phyloP scores from a whole-genome alignment of 2,797 vertebrate genomes.

The Epinephelus awoara region DNA sequence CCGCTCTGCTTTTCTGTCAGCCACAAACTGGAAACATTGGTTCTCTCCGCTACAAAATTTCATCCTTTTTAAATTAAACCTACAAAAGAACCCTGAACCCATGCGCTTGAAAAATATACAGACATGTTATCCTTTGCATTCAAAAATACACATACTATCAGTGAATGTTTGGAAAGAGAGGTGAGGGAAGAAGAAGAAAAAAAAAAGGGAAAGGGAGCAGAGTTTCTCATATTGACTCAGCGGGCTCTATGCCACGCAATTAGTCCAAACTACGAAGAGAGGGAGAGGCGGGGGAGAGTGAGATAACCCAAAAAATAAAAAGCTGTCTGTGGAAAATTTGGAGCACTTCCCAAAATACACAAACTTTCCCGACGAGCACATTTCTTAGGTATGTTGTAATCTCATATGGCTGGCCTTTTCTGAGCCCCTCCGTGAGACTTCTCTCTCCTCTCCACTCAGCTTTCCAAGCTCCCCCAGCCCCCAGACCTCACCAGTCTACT shows the following conservation, averaged over 20 bases:
- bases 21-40: slow-evolving; percentile 77
- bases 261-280: slow-evolving; percentile 76
- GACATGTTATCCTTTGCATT: slow-evolving; percentile 84
- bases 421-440: slow-evolving; percentile 81
- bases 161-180: slow-evolving; percentile 81
- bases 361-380: slow-evolving; percentile 82
- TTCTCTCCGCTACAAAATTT: slow-evolving; percentile 63
- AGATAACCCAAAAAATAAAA: slow-evolving; percentile 85
- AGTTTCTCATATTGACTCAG: slow-evolving; percentile 78
- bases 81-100: slow-evolving; percentile 73
- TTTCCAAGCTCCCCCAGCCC: slow-evolving; percentile 76
- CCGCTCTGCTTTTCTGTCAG: slow-evolving; percentile 59
- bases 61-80: slow-evolving; percentile 80
- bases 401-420: slow-evolving; percentile 86
- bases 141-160: slow-evolving; percentile 84
- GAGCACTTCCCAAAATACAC: slow-evolving; percentile 81
- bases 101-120: slow-evolving; percentile 82
- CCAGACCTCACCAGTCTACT: slow-evolving; percentile 83
- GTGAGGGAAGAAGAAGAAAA: slow-evolving; percentile 47
- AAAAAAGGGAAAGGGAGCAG: slow-evolving; percentile 66
- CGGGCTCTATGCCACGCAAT: slow-evolving; percentile 75
- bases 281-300: slow-evolving; percentile 64
- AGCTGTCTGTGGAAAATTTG: slow-evolving; percentile 85
- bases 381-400: slow-evolving; percentile 88
- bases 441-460: slow-evolving; percentile 77